These are phyloP conservation scores for Leptinotarsa lineolata DNA, from an alignment of 1,140 invertebrate genomes.

Conservation along the genomic window DNA sequence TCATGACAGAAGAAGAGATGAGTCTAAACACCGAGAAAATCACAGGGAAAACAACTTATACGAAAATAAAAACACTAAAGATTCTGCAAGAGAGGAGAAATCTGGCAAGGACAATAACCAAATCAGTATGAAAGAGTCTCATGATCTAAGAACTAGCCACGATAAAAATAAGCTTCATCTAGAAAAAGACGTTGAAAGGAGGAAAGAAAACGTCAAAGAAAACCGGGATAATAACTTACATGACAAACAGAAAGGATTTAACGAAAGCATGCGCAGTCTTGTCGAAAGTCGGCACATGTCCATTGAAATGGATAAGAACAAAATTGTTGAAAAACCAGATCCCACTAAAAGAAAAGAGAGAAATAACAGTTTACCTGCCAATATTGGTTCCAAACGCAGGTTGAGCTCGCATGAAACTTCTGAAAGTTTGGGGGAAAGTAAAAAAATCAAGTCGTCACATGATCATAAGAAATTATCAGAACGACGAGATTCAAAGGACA, in stretches of 20 bases:
- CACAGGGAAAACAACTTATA: conserved; percentile 47
- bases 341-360: conserved; percentile 60
- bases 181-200: conserved; percentile 47
- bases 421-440: conserved; percentile 66
- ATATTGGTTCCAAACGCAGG: conserved; percentile 69
- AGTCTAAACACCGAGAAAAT: conserved; percentile 48
- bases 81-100: conserved; percentile 39
- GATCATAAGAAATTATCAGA: conserved; percentile 63
- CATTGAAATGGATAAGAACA: conserved; percentile 48
- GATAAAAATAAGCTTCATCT: conserved; percentile 41
- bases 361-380: conserved; percentile 67
- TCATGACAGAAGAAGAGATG: conserved; percentile 50
- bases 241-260: conserved; percentile 46
- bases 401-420: conserved; percentile 76
- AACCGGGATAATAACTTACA: conserved; percentile 54
- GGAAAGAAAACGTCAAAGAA: conserved; percentile 55
- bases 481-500: conserved; percentile 75
- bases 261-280: conserved; percentile 41
- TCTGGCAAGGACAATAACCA: conserved; percentile 15
- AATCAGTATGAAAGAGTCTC: conserved; percentile 28
- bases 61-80: conserved; percentile 43
- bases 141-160: conserved; percentile 32
- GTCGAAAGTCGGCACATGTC: conserved; percentile 51
- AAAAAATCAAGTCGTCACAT: conserved; percentile 69
- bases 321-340: conserved; percentile 41